Evolutionary conservation across 1,140 invertebrate species (phyloP), one percentile per base, ranked within the genome.

Genomic region (Eulimnadia texana): DNA sequence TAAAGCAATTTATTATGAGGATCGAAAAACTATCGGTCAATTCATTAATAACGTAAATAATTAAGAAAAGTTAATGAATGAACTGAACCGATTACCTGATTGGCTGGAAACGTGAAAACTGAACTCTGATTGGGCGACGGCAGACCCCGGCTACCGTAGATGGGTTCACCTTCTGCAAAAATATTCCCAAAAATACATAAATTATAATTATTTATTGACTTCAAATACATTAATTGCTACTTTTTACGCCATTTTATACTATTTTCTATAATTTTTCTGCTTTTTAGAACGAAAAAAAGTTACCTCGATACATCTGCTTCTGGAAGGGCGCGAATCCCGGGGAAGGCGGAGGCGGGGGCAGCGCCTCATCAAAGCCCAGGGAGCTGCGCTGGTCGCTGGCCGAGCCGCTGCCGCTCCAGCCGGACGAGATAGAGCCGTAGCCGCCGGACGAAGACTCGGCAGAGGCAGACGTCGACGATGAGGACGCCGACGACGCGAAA

Each of bases 361-460:
- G 52, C 20, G 50, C 50, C 50, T 58, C 57, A 29, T 63, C 56
- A 47, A 59, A 25, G 25, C 58, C 55, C 10, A 62, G 24, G 16
- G 62, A 63, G 28, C 58, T 50, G 28, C 60, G 27, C n/a, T 61
- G 47, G 11, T 61, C 25, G 25, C 65, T 67, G n/a, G n/a, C n/a
- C n/a, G n/a, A n/a, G 78, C 77, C 77, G 73, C 74, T 69, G 9
- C 72, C 74, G 61, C 73, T 73, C 13, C 58, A 55, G 23, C 28
- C 56, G 11, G 65, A 62, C 22, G 61, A 65, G 10, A 62, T 60
- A 19, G 66, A 63, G 53, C 64, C 63, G 27, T 64, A 66, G 50
- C 68, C 65, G 23, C 68, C 65, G 13, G 68, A 65, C 64, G 81
- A 81, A 33, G 78, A 75, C 66, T 80, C 79, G 65, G 84, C 82